A percentile compares a stretch with the other conserved stretches of the same genome.
Conservation (phyloP, 2,888 invertebrate genomes). For the Cyaniris semiargus region DNA sequence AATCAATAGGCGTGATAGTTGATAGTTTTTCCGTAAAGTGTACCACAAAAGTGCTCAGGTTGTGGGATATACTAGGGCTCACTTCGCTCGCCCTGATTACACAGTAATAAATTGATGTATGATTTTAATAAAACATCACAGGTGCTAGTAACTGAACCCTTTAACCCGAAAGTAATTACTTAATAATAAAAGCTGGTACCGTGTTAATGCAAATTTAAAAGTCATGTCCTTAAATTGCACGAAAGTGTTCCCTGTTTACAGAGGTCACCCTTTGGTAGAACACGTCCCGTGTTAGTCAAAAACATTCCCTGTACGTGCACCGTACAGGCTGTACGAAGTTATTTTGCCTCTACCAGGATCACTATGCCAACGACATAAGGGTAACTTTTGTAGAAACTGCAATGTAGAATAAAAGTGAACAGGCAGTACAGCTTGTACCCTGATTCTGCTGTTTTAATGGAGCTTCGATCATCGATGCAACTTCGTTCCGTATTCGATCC, state of each 20-base stretch:
- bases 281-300: constrained; percentile 50
- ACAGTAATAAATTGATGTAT: not conserved
- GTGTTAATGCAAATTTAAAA: constrained; percentile 24
- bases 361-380: not conserved
- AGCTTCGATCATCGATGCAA: too few species aligned
- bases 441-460: not conserved
- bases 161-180: constrained; percentile 5
- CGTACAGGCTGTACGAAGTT: constrained; percentile 55
- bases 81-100: not conserved
- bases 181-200: not conserved
- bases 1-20: too few species aligned
- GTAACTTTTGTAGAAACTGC: not conserved
- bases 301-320: constrained; percentile 69
- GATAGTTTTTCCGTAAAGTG: too few species aligned
- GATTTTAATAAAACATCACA: not conserved
- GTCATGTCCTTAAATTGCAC: constrained; percentile 28
- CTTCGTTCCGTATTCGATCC: not conserved
- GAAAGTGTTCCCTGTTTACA: constrained; percentile 44
- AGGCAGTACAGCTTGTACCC: not conserved
- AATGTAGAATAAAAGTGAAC: not conserved
- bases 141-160: not conserved
- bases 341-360: not conserved
- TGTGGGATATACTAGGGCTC: too few species aligned
- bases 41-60: too few species aligned
- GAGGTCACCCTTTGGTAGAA: constrained; percentile 52